Conservation (phyloP, 2,797 vertebrate genomes). For the Huso huso region DNA sequence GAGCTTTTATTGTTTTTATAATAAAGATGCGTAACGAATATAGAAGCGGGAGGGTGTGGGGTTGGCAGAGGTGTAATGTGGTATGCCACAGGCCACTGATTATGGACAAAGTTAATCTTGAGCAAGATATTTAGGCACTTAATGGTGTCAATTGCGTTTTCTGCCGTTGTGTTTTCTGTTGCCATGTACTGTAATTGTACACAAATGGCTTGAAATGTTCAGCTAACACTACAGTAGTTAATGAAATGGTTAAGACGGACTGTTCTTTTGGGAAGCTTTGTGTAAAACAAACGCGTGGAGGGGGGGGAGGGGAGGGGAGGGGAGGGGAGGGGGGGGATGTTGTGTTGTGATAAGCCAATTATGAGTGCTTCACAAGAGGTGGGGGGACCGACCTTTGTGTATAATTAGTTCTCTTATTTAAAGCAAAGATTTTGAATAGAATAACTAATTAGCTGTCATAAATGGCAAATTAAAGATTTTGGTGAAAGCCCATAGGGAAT, state of each 20-base stretch:
- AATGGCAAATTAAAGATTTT: slow-evolving; percentile 87
- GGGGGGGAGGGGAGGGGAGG: slow-evolving; percentile 30
- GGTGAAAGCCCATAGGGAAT: slow-evolving; percentile 65
- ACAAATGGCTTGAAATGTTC: too few relatives aligned
- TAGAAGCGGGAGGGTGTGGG: too few relatives aligned
- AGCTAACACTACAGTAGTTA: neutral
- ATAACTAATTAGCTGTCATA: slow-evolving; percentile 93
- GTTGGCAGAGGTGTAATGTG: too few relatives aligned
- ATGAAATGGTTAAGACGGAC: slow-evolving; percentile 41
- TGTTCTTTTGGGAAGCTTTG: slow-evolving; percentile 48
- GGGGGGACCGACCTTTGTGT: slow-evolving; percentile 77
- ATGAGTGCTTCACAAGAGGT: slow-evolving; percentile 67
- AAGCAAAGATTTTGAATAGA: slow-evolving; percentile 87
- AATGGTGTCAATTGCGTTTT: too few relatives aligned
- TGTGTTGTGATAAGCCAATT: slow-evolving; percentile 72
- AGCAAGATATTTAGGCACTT: too few relatives aligned
- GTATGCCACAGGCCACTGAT: too few relatives aligned
- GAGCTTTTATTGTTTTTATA: too few relatives aligned
- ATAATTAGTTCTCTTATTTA: slow-evolving; percentile 91
- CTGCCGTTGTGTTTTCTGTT: too few relatives aligned
- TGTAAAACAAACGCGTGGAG: slow-evolving; percentile 46
- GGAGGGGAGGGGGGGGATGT: too few relatives aligned
- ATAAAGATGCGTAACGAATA: too few relatives aligned
- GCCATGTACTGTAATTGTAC: too few relatives aligned
- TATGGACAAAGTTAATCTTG: too few relatives aligned